phyloP scores from a whole-genome alignment of 2,888 invertebrate genomes.

The Chirona hameri region DNA sequence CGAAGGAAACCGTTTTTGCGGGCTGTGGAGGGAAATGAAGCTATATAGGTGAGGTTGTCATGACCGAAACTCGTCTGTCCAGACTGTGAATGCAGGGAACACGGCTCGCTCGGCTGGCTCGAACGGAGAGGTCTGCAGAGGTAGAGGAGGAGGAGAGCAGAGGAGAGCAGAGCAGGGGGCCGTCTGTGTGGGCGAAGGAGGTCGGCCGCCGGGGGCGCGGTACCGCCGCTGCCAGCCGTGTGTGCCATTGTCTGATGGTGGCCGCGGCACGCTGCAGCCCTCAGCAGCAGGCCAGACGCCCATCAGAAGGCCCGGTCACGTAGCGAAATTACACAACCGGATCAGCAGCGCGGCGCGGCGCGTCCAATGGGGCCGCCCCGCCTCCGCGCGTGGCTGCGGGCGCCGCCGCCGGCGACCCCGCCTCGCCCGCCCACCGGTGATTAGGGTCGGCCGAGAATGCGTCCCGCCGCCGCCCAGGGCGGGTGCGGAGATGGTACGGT shows the following conservation, averaged over 20 bases:
- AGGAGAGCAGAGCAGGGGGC: too few relatives aligned
- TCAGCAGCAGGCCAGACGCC: background rate
- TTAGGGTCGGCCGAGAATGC: background rate
- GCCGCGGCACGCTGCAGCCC: background rate
- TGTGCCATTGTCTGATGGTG: background rate
- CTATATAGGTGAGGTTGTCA: too few relatives aligned
- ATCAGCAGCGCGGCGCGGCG: background rate
- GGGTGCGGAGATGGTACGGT: background rate
- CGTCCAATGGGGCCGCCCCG: background rate
- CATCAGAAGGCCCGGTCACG: constrained; percentile 10
- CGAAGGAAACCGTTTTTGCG: too few relatives aligned
- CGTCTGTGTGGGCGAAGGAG: background rate
- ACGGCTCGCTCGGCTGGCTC: too few relatives aligned
- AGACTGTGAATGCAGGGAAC: too few relatives aligned
- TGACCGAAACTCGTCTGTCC: too few relatives aligned
- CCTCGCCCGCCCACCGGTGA: background rate
- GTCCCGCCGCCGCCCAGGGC: background rate
- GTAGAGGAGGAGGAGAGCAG: too few relatives aligned
- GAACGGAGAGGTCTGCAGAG: too few relatives aligned
- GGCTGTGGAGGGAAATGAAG: too few relatives aligned
- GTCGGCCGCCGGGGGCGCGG: background rate
- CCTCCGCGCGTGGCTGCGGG: background rate
- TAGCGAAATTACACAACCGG: constrained; percentile 22
- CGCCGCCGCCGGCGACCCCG: background rate
- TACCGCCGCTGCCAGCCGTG: background rate